Evolutionary conservation across 2,113 vertebrate species (phyloP).

Genomic region (Oriolus oriolus): DNA sequence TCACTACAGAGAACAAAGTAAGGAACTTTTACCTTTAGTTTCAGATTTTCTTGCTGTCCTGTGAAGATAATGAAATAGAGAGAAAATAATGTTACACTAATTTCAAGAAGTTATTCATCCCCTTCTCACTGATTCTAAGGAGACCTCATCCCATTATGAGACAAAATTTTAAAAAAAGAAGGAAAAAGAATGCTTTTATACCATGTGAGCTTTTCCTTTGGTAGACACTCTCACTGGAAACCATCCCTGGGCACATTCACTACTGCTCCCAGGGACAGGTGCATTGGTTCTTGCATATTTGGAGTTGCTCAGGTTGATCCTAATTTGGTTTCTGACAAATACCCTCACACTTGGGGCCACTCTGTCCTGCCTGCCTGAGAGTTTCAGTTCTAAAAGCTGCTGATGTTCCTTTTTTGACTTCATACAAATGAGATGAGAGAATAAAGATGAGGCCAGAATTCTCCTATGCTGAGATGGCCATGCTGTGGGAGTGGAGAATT

Average conservation of each 20-base stretch:
- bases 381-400: background rate
- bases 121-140: background rate
- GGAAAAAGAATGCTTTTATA: background rate
- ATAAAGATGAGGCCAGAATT: background rate
- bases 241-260: background rate
- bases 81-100: background rate
- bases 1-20: background rate
- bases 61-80: slow-evolving; percentile 23
- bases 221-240: background rate
- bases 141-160: background rate
- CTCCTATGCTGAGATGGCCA: background rate
- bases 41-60: slow-evolving; percentile 50
- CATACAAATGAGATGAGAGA: background rate
- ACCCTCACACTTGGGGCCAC: background rate
- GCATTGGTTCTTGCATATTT: background rate
- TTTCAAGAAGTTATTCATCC: background rate
- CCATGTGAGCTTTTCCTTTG: background rate
- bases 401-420: background rate
- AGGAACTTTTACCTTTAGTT: slow-evolving; percentile 60
- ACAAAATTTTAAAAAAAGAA: background rate
- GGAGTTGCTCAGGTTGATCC: background rate
- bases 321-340: background rate
- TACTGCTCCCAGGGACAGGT: background rate
- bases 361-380: background rate
- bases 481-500: background rate